A percentile compares a stretch with the other conserved stretches of the same genome.
Conservation (phyloP, 2,888 invertebrate species). For the Cenopis cana region DNA sequence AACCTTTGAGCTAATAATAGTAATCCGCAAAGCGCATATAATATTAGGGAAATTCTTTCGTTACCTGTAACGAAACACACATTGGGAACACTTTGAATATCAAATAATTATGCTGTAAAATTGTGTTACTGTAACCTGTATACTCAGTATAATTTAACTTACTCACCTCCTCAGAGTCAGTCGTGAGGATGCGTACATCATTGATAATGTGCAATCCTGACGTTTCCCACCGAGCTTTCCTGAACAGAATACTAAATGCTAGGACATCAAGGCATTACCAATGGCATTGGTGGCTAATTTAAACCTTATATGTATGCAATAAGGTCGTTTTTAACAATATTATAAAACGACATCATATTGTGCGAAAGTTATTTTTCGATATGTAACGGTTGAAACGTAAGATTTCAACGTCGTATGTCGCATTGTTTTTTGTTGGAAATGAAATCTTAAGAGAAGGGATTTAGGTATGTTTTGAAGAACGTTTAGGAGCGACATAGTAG, state of each 20-base stretch:
- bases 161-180: constrained; percentile 42
- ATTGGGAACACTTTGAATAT: too few species aligned
- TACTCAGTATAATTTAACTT: too few species aligned
- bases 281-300: neutral
- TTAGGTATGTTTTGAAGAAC: neutral
- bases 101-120: too few species aligned
- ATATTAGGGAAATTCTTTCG: too few species aligned
- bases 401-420: constrained; percentile 7
- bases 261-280: constrained; percentile 14
- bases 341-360: constrained; percentile 16
- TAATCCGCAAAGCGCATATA: too few species aligned
- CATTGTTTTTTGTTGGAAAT: neutral
- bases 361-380: constrained; percentile 28
- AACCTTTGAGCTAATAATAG: too few species aligned
- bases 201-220: constrained; percentile 28
- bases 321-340: constrained; percentile 5
- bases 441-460: neutral
- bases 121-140: too few species aligned
- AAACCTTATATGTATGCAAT: constrained; percentile 1
- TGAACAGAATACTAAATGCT: constrained; percentile 46
- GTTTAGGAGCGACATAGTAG: constrained; percentile 1
- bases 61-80: too few species aligned
- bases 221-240: constrained; percentile 48
- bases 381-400: constrained; percentile 9
- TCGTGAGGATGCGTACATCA: constrained; percentile 48